Base-by-base conservation (phyloP, 2,113 vertebrate species). In the Tapirus terrestris region DNA sequence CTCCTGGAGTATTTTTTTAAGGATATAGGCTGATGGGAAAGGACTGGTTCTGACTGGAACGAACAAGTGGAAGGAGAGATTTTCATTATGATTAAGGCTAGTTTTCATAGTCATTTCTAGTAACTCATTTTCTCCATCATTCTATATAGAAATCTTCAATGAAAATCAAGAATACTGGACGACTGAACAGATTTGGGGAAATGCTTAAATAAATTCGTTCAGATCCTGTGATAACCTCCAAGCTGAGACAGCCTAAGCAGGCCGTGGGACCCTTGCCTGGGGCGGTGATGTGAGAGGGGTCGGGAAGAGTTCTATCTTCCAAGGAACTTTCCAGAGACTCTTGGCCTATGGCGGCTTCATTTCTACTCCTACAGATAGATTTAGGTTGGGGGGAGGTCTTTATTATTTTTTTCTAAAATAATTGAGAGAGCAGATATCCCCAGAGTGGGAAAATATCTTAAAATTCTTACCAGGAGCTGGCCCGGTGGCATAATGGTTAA, bases 1-100 rank as follows among this genome's bases (percentile, higher is more conserved):
- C 56, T 97, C 31, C 39, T 67, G 45, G 25, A 96, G 36, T 92
- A 43, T 45, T 81, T 90, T 36, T 91, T 43, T 65, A 97, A 87
- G 67, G 73, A 73, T 8, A 56, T 18, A 92, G 39, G 39, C 31
- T 93, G 33, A 67, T 36, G 53, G 61, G n/a, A 94, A 96, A 81
- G 25, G 10, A 80, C 65, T 51, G 27, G 14, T 29, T 91, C 68
- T 89, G 29, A 58, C 8, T 21, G 60, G 33, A 80, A 76, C 0
- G 8, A 89, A 45, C n/a, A 96, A 70, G 51, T 13, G 18, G n/a
- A 68, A 27, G 61, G 29, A 82, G 67, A 85, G 60, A 75, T 92
- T 94, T 86, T 91, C 67, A 76, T 76, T 72, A 68, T 36, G 84
- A 92, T 67, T 72, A 79, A 56, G 31, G 33, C 36, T 72, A 31